Evolutionary conservation across 2,888 invertebrate species (phyloP), one percentile per base, ranked within the genome.

Genomic region (Caenorhabditis panamensis): DNA sequence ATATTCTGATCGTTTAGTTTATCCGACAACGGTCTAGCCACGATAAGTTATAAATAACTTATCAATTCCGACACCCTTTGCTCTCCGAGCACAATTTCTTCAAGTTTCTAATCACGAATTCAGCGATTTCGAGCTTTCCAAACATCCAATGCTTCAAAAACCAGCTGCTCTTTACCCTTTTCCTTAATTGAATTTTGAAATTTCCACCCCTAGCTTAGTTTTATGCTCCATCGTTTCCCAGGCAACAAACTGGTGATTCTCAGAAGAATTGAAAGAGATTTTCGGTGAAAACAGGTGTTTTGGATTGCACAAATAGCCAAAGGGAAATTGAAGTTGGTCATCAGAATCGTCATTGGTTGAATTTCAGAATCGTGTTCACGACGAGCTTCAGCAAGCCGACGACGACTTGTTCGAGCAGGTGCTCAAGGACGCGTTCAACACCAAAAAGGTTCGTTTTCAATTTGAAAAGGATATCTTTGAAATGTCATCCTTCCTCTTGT

Each of bases 331-430:
- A 36, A 36, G 18, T 31, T n/a, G 16, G 1, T 36, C 11, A 28
- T n/a, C 44, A 41, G n/a, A 28, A 36, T 5, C 5, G 36, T 8
- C 5, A 1, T 36, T 13, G 37, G 31, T 9, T 37, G 2, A 20
- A 53, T 71, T 71, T 2, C 71, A 73, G 73, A 44, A 18, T 5
- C 22, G 24, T 3, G 49, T 73, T 49, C 49, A 37, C 24, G 66
- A 73, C 13, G 64, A 66, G 26, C 28, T 73, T 26, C 28, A n/a
- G 1, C 51, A 66, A 36, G 49, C 66, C 41, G 73, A 73, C 59
- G 18, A n/a, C 28, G 73, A 37, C 1, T 37, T 47, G 11, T 73
- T 66, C 49, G 73, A 73, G 13, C 18, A 16, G 16, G 18, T 73
- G 16, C 59, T 73, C 9, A 36, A 41, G 36, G 24, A 58, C 49